Conservation (phyloP, 2,797 vertebrate genomes). For the Acanthornis magna region DNA sequence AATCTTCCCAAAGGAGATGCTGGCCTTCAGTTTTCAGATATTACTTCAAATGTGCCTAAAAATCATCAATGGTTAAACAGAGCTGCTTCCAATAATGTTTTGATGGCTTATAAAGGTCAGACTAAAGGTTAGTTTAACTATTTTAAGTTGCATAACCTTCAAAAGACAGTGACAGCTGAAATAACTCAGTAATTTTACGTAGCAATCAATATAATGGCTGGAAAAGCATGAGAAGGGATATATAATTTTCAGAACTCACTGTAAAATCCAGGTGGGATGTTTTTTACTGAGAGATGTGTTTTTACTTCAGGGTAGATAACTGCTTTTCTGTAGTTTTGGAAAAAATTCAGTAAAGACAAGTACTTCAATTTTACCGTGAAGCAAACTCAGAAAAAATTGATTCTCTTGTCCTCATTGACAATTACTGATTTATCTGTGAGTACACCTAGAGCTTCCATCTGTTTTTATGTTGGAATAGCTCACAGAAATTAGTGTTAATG, state of each 20-base stretch:
- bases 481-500: neutral
- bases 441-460: neutral
- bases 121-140: constrained; percentile 41
- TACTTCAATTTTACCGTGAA: neutral
- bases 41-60: neutral
- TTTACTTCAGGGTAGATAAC: neutral
- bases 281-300: neutral
- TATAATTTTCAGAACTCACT: neutral
- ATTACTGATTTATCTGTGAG: neutral
- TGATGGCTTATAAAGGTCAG: constrained; percentile 41
- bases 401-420: neutral
- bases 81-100: constrained; percentile 20
- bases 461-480: neutral
- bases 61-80: constrained; percentile 15
- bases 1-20: neutral
- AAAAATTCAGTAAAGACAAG: neutral
- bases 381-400: neutral
- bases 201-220: constrained; percentile 16
- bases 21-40: constrained; percentile 18
- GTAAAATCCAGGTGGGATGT: neutral
- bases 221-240: neutral
- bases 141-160: constrained; percentile 37
- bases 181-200: neutral
- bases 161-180: constrained; percentile 22
- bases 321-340: neutral